phyloP scores from a whole-genome alignment of 2,113 vertebrate genomes.

The Xiphophorus hellerii region DNA sequence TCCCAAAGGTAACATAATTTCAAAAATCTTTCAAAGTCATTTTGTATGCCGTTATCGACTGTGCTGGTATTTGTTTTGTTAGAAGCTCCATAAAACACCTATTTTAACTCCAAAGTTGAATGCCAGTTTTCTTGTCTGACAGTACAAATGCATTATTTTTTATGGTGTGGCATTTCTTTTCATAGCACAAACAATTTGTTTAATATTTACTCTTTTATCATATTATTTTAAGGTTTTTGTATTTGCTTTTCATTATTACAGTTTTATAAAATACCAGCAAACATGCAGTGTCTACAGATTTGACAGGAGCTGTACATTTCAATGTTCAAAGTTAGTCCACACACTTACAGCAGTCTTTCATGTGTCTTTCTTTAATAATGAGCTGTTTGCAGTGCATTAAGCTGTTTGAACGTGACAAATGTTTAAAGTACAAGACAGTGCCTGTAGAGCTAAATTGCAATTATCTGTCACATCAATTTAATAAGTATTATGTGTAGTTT shows the following conservation, averaged over 20 bases:
- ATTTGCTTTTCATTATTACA: not conserved
- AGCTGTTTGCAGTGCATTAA: constrained; percentile 4
- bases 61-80: constrained; percentile 3
- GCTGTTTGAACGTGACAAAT: constrained; percentile 13
- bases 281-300: not conserved
- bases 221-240: not conserved
- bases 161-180: not conserved
- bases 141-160: too few species aligned
- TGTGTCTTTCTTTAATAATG: constrained; percentile 4
- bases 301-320: not conserved
- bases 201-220: not conserved
- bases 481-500: not conserved
- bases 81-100: not conserved
- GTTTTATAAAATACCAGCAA: not conserved
- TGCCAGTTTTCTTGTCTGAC: not conserved
- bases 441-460: constrained; percentile 1
- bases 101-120: not conserved
- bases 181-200: not conserved
- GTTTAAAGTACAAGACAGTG: constrained; percentile 6
- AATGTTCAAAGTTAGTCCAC: constrained; percentile 19
- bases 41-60: constrained; percentile 1
- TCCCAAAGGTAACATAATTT: not conserved
- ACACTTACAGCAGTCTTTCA: not conserved
- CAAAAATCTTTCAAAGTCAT: constrained; percentile 6
- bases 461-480: constrained; percentile 9